Evolutionary conservation across 2,888 invertebrate genomes (phyloP).

Genomic region (Thyatira batis): DNA sequence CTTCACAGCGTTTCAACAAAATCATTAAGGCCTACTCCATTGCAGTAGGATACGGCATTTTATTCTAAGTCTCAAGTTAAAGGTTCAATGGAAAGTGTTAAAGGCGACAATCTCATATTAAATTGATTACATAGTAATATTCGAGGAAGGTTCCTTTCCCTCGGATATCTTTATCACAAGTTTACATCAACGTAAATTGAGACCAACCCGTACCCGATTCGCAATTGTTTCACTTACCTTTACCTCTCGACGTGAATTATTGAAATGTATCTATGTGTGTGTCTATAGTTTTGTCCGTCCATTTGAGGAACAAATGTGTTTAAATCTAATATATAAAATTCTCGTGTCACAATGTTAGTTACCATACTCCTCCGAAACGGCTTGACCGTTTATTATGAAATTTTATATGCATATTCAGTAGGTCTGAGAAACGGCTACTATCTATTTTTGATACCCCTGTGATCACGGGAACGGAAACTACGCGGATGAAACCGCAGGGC

Average conservation of each 20-base stretch:
- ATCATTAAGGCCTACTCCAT: not conserved
- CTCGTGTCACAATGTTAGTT: too few relatives aligned
- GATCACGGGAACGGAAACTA: too few relatives aligned
- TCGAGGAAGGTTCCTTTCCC: slow-evolving; percentile 14
- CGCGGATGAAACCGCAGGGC: too few relatives aligned
- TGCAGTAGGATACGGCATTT: not conserved
- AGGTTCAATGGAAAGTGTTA: not conserved
- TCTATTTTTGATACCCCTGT: too few relatives aligned
- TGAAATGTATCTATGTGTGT: too few relatives aligned
- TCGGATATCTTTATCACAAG: slow-evolving; percentile 29
- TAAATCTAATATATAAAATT: too few relatives aligned
- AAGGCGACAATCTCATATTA: not conserved
- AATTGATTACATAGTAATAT: slow-evolving; percentile 9
- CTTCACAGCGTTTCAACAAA: not conserved
- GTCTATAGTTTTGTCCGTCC: too few relatives aligned
- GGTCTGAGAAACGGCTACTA: too few relatives aligned
- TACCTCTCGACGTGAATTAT: slow-evolving; percentile 8
- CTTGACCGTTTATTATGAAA: too few relatives aligned
- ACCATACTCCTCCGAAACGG: too few relatives aligned
- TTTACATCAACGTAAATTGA: slow-evolving; percentile 32
- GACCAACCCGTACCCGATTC: slow-evolving; percentile 30
- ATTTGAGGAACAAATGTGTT: too few relatives aligned
- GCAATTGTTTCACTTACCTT: slow-evolving; percentile 32
- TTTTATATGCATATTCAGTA: too few relatives aligned
- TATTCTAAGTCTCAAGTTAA: not conserved